Percentiles rank a stretch among this genome's conserved stretches.
phyloP scores from a whole-genome alignment of 2,888 invertebrate species.

The Tethea ocularis region DNA sequence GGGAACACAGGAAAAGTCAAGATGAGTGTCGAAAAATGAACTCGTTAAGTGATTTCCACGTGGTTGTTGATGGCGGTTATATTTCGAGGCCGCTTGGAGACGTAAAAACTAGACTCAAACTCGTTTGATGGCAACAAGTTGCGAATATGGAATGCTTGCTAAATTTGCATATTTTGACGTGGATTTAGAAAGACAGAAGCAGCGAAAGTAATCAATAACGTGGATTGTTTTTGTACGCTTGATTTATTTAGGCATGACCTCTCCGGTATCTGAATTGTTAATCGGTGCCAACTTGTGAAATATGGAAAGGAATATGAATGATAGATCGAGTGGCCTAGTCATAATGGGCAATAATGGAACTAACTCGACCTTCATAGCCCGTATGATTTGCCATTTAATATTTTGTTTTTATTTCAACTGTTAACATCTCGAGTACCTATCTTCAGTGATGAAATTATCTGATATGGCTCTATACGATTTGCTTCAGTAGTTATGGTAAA shows the following conservation, averaged over 20 bases:
- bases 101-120: constrained; percentile 67
- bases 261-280: constrained; percentile 33
- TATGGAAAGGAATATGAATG: constrained; percentile 44
- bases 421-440: neutral
- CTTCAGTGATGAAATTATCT: neutral
- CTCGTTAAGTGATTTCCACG: constrained; percentile 55
- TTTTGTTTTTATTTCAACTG: neutral
- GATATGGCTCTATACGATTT: neutral
- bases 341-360: constrained; percentile 26
- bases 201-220: constrained; percentile 44
- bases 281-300: constrained; percentile 44
- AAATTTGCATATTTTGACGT: constrained; percentile 47
- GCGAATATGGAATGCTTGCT: constrained; percentile 43
- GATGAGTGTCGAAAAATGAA: constrained; percentile 42
- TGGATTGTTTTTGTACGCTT: constrained; percentile 34
- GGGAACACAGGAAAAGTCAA: constrained; percentile 23
- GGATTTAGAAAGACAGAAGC: constrained; percentile 34
- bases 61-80: constrained; percentile 67
- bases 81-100: constrained; percentile 70
- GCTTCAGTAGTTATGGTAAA: constrained; percentile 5
- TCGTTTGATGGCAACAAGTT: constrained; percentile 38
- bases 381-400: constrained; percentile 9
- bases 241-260: constrained; percentile 43
- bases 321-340: constrained; percentile 24
- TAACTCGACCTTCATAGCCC: constrained; percentile 23